Evolutionary conservation across 2,888 invertebrate species (phyloP).

Genomic region (Philhelius pedissequus): DNA sequence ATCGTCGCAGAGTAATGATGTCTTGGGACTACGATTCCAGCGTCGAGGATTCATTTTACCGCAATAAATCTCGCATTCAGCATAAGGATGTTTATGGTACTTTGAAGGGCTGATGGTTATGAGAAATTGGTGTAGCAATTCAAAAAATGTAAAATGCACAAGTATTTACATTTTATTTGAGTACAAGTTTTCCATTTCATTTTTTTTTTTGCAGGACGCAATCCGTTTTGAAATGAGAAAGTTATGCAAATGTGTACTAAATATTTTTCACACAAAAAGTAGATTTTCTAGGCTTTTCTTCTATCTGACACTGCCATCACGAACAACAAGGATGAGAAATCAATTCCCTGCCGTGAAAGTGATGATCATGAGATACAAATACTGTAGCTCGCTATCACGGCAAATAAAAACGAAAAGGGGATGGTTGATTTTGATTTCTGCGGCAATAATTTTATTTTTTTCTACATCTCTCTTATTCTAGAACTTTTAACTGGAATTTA

Average conservation of each 20-base stretch:
- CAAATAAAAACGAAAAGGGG: no score
- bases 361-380: no score
- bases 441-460: no score
- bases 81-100: neutral
- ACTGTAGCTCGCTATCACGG: no score
- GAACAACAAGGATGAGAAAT: neutral
- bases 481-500: no score
- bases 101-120: neutral
- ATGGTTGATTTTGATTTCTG: no score
- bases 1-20: slow-evolving; percentile 21
- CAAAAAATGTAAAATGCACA: neutral
- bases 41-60: slow-evolving; percentile 12
- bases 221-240: slow-evolving; percentile 4
- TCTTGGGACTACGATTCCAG: slow-evolving; percentile 19
- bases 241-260: slow-evolving; percentile 22
- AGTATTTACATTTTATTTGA: neutral
- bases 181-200: neutral
- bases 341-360: slow-evolving; percentile 1
- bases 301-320: neutral
- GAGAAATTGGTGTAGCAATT: slow-evolving; percentile 12
- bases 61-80: slow-evolving; percentile 1
- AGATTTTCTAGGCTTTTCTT: neutral
- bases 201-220: neutral
- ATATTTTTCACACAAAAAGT: slow-evolving; percentile 3
- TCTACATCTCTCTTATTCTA: no score